phyloP scores from a whole-genome alignment of 2,797 vertebrate species.

The Halcyon badia region DNA sequence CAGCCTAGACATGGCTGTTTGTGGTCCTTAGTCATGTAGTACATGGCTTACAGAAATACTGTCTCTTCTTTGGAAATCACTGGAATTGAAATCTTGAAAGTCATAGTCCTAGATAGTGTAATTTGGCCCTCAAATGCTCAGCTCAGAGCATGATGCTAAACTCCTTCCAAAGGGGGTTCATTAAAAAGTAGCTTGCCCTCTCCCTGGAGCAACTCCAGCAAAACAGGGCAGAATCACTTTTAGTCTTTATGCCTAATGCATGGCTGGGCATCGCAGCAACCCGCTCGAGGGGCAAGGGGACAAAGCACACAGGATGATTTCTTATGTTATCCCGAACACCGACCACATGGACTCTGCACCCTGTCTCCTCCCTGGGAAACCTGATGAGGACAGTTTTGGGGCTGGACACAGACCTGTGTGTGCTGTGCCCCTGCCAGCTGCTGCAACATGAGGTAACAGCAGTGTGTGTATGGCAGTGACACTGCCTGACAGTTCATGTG shows the following conservation, averaged over 20 bases:
- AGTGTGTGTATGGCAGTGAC: fast-evolving
- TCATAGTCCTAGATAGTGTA: neutral
- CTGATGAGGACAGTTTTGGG: fast-evolving
- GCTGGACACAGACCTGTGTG: neutral
- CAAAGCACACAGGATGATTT: fast-evolving
- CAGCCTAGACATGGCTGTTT: neutral
- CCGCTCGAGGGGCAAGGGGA: neutral
- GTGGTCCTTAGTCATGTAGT: neutral
- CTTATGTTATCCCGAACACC: fast-evolving
- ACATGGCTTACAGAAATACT: neutral
- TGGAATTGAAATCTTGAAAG: neutral
- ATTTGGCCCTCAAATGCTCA: neutral
- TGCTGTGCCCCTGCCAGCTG: neutral
- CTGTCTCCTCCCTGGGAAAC: neutral
- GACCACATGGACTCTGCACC: fast-evolving
- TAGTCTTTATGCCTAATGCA: neutral
- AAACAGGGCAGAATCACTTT: neutral
- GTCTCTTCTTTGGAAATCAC: neutral
- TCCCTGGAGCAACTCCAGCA: neutral
- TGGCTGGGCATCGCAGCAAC: fast-evolving
- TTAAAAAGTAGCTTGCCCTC: neutral
- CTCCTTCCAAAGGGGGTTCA: neutral
- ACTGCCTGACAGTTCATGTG: neutral
- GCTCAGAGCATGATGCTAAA: neutral
- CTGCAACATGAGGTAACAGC: fast-evolving